These are phyloP conservation scores for Drosophila hydei DNA, from an alignment of 1,140 invertebrate genomes.

Conservation along the genomic window DNA sequence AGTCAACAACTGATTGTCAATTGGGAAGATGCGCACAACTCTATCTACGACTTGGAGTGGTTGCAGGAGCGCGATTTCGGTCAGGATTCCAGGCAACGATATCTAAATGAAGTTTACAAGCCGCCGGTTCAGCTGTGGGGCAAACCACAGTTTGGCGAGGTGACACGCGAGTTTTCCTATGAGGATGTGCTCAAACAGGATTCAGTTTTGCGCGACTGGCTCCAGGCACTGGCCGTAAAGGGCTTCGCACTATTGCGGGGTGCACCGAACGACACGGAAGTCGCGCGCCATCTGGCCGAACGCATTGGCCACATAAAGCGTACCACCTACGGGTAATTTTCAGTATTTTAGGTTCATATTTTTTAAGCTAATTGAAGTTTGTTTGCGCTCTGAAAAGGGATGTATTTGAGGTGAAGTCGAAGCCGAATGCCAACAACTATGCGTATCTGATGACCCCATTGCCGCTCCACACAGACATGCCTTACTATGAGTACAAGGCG, in stretches of 20 bases:
- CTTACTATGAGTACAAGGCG: slow-evolving; percentile 89
- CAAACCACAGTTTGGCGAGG: slow-evolving; percentile 84
- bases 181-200: slow-evolving; percentile 84
- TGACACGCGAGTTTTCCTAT: slow-evolving; percentile 85
- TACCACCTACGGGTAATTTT: slow-evolving; percentile 87
- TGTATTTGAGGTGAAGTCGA: slow-evolving; percentile 87
- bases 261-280: slow-evolving; percentile 85
- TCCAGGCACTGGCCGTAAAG: slow-evolving; percentile 86
- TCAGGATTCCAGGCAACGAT: slow-evolving; percentile 84
- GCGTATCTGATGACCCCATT: slow-evolving; percentile 88
- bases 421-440: slow-evolving; percentile 88
- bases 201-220: slow-evolving; percentile 85
- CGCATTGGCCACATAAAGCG: slow-evolving; percentile 87
- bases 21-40: slow-evolving; percentile 87
- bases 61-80: slow-evolving; percentile 86
- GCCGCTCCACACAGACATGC: slow-evolving; percentile 88
- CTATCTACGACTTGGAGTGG: slow-evolving; percentile 84
- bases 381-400: slow-evolving; percentile 65
- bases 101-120: slow-evolving; percentile 85
- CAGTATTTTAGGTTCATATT: background rate
- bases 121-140: slow-evolving; percentile 85
- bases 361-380: background rate
- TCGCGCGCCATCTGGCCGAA: slow-evolving; percentile 85
- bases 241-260: slow-evolving; percentile 87
- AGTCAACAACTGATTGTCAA: slow-evolving; percentile 82